These are phyloP conservation scores for Notospermus geniculatus DNA, from an alignment of 1,140 invertebrate species.

Conservation along the genomic window DNA sequence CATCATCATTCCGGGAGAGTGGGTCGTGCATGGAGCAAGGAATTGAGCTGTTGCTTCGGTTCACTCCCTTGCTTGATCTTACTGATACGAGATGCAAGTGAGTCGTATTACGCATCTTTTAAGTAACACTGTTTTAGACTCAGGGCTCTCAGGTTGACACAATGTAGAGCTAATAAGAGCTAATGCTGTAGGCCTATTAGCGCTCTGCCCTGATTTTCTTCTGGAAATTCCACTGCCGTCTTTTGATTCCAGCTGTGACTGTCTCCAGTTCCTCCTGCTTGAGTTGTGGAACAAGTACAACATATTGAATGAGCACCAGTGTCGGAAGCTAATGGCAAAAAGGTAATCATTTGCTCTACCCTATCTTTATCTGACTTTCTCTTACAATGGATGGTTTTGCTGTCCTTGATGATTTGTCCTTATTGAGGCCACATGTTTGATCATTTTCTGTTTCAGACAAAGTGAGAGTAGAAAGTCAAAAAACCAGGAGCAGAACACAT, in stretches of 20 bases:
- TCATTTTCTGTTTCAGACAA: no score
- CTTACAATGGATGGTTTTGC: no score
- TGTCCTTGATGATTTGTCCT: no score
- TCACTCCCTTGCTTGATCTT: slow-evolving; percentile 79
- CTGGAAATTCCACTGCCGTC: no score
- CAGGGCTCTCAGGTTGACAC: no score
- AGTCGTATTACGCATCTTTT: slow-evolving; percentile 7
- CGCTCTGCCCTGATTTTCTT: no score
- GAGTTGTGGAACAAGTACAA: slow-evolving; percentile 74
- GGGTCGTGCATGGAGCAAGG: slow-evolving; percentile 70
- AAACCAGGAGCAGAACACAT: slow-evolving; percentile 47
- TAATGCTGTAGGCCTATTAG: no score
- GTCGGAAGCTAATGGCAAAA: slow-evolving; percentile 56
- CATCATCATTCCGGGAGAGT: slow-evolving; percentile 31
- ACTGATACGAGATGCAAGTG: slow-evolving; percentile 80
- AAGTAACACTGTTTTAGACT: no score
- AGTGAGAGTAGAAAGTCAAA: slow-evolving; percentile 24
- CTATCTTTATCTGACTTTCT: no score
- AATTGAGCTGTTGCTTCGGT: slow-evolving; percentile 76
- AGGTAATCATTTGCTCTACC: slow-evolving; percentile 24
- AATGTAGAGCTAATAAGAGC: no score
- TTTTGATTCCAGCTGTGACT: slow-evolving; percentile 69
- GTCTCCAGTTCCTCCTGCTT: slow-evolving; percentile 76
- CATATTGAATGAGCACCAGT: slow-evolving; percentile 78
- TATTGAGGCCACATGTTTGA: no score